Evolutionary conservation across 2,797 vertebrate genomes (phyloP), one percentile per base, ranked within the genome.

Genomic region (Vireo griseus): DNA sequence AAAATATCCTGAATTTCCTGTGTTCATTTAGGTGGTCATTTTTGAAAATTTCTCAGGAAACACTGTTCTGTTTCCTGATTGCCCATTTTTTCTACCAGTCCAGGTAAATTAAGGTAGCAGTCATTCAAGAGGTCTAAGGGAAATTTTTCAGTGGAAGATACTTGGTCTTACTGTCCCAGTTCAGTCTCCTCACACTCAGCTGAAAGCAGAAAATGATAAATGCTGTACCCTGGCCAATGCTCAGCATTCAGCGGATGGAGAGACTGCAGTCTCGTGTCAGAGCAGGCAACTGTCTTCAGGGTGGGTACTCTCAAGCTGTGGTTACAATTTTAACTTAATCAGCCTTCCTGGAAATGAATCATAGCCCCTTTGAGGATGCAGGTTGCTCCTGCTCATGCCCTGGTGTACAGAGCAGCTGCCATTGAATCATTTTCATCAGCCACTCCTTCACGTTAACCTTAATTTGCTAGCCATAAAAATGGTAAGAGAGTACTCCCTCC

Each of bases 291-390:
- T 73, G 76, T 82, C 94, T 96, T 94, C 91, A 92, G 82, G 90
- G 82, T 92, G 84, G 87, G 71, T 87, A 74, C 81, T 92, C 87
- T 85, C 88, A 90, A 95, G 85, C 75, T 88, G 85, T 47, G 79
- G 74, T 96, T 96, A 88, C 66, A 66, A 84, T 83, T 93, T 96
- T 85, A 88, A 91, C 86, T 96, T 90, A 93, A 91, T 86, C 89
- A 40, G 90, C 91, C 93, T 94, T 81, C 88, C 87, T 94, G 94
- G 94, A 96, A 92, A 92, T 96, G 95, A 97, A 88, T 97, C 93
- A 86, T 93, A 68, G 94, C 72, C 67, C 87, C 92, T 95, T 42
- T 69, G 82, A 97, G 92, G 81, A 87, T 55, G 66, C 79, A 82
- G 85, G 37, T 61, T 91, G 35, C 75, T 59, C 42, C 69, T 51